Evolutionary conservation across 2,113 vertebrate genomes (phyloP).

Genomic region (Prietella phreatophila): DNA sequence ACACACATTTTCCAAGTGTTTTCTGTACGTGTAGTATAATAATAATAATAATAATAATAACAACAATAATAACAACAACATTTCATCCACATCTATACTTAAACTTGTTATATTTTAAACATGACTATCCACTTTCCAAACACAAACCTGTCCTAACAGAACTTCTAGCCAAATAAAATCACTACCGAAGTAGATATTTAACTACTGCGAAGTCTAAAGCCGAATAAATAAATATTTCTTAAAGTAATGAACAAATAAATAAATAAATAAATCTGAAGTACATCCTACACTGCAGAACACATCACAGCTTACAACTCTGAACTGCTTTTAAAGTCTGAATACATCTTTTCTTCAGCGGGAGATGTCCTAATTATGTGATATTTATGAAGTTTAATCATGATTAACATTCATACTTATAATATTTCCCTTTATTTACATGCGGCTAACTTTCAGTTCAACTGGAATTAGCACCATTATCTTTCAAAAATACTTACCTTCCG

Average conservation of each 20-base stretch:
- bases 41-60: no score
- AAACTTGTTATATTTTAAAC: no score
- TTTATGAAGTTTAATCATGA: not conserved
- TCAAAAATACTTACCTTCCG: conserved; percentile 68
- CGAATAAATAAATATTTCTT: not conserved
- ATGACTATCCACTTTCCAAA: no score
- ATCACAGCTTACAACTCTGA: not conserved
- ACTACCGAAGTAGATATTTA: not conserved
- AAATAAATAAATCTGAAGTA: not conserved
- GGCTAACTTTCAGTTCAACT: not conserved
- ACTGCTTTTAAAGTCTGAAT: not conserved
- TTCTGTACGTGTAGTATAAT: not conserved
- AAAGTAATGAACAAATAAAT: not conserved
- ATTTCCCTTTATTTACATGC: not conserved
- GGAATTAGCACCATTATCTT: no score
- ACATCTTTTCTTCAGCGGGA: not conserved
- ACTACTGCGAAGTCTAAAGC: not conserved
- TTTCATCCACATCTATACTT: no score
- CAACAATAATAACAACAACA: no score
- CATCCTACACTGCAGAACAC: not conserved
- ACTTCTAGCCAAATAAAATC: not conserved
- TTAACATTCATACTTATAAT: not conserved
- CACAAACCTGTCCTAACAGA: no score
- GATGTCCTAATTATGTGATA: not conserved
- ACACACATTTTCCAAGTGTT: not conserved